Conservation (phyloP, 2,797 vertebrate species). For the Liasis olivaceus region DNA sequence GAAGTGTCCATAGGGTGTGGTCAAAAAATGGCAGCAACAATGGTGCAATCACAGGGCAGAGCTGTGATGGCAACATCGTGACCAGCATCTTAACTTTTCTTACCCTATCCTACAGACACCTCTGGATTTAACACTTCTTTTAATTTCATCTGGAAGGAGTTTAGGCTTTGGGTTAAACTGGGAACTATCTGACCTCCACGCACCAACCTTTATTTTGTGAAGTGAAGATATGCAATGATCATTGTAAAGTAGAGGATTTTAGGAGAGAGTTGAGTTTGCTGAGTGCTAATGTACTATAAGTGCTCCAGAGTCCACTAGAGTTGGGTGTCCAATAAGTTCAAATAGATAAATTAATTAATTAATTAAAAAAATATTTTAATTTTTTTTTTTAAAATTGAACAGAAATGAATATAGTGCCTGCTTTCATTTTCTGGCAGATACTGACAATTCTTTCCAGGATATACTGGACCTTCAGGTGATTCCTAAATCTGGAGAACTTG, state of each 20-base stretch:
- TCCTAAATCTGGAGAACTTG: slow-evolving; percentile 75
- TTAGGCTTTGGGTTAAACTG: too few relatives aligned
- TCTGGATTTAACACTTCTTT: too few relatives aligned
- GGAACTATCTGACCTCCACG: too few relatives aligned
- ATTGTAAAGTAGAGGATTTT: background rate
- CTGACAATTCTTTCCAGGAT: slow-evolving; percentile 66
- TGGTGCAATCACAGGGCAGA: too few relatives aligned
- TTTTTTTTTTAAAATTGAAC: background rate
- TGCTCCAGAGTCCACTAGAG: background rate
- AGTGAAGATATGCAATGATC: background rate
- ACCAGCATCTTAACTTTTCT: too few relatives aligned
- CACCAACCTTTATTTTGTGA: too few relatives aligned
- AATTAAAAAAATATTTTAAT: background rate
- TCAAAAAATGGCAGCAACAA: too few relatives aligned
- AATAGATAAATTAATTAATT: background rate
- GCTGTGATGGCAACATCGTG: too few relatives aligned
- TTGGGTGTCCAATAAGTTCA: too few relatives aligned
- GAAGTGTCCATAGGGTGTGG: too few relatives aligned
- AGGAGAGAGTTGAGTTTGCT: background rate
- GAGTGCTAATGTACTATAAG: background rate
- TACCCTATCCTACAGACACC: too few relatives aligned
- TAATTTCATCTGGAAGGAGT: too few relatives aligned
- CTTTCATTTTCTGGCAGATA: slow-evolving; percentile 41
- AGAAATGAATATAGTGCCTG: background rate
- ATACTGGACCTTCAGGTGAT: slow-evolving; percentile 73